Base-by-base conservation (phyloP, 1,140 invertebrate genomes). In the Drosophila seguyi region DNA sequence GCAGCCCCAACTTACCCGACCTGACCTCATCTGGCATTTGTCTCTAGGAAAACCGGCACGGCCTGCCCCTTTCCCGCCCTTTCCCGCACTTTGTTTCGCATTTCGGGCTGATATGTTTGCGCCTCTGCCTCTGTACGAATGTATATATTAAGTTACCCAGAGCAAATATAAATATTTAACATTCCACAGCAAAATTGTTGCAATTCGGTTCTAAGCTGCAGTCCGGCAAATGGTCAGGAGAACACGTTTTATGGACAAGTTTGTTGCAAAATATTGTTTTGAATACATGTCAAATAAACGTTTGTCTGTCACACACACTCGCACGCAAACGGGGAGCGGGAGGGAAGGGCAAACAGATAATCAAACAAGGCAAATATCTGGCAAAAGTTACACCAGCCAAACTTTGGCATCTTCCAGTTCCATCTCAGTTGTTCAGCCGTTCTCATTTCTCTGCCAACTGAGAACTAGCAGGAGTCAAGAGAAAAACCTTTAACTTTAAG, bases 121-220 rank as follows among this genome's bases (percentile, higher is more conserved):
- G 13, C 50, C 57, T 75, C n/a, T 18, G 13, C 50, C 57, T 75
- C n/a, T 18, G 39, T 57, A 38, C 52, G 52, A 55, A 55, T 55
- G 52, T 66, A 59, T 57, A 55, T 77, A 50, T 77, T 77, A 76
- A 76, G 75, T 77, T 77, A 67, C 61, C 48, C 18, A 52, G 48
- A 58, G 56, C 57, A 87, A 79, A 83, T 66, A 88, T 77, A 67
- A 87, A 87, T 90, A 84, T 87, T 88, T 83, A 80, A 77, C 85
- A 84, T 77, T 84, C 67, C 58, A 62, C 34, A 45, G 60, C 20
- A 67, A 79, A 55, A 90, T 84, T 71, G 84, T 80, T 73, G 63
- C 69, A 77, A 67, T 80, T 77, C 67, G 58, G 58, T 72, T 81
- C 71, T 47, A 31, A 59, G 47, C 60, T 59, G 39, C 57, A 53